Evolutionary conservation across 2,888 invertebrate genomes (phyloP).

Genomic region (Apodemia hepburni): DNA sequence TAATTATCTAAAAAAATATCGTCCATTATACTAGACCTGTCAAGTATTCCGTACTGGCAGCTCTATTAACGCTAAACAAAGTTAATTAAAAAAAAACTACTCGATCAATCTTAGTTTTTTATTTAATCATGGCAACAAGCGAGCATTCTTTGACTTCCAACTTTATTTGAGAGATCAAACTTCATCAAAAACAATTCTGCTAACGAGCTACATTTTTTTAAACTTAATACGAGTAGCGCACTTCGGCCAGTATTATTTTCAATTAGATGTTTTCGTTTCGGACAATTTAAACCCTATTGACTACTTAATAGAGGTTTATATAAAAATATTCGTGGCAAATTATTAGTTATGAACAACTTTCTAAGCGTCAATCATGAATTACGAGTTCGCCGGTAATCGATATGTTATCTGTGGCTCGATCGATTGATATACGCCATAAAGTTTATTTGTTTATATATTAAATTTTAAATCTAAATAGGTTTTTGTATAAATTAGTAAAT

Average conservation of each 20-base stretch:
- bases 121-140: conserved; percentile 43
- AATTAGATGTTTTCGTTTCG: conserved; percentile 20
- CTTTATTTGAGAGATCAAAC: conserved; percentile 38
- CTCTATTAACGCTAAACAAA: conserved; percentile 28
- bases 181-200: conserved; percentile 56
- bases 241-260: conserved; percentile 23
- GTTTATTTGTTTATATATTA: neutral
- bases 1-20: conserved; percentile 7
- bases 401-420: conserved; percentile 59
- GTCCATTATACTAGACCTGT: neutral
- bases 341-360: conserved; percentile 42
- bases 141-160: conserved; percentile 36
- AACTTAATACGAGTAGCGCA: conserved; percentile 57
- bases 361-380: conserved; percentile 57
- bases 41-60: conserved; percentile 13
- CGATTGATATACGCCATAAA: conserved; percentile 43
- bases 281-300: conserved; percentile 39
- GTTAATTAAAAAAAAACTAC: conserved; percentile 33
- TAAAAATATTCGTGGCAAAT: conserved; percentile 21
- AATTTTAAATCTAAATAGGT: neutral
- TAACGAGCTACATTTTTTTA: conserved; percentile 54
- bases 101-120: conserved; percentile 32
- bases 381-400: conserved; percentile 55
- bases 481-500: neutral
- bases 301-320: conserved; percentile 27